Evolutionary conservation across 2,888 invertebrate genomes (phyloP).

Genomic region (Ennomos erosarius): DNA sequence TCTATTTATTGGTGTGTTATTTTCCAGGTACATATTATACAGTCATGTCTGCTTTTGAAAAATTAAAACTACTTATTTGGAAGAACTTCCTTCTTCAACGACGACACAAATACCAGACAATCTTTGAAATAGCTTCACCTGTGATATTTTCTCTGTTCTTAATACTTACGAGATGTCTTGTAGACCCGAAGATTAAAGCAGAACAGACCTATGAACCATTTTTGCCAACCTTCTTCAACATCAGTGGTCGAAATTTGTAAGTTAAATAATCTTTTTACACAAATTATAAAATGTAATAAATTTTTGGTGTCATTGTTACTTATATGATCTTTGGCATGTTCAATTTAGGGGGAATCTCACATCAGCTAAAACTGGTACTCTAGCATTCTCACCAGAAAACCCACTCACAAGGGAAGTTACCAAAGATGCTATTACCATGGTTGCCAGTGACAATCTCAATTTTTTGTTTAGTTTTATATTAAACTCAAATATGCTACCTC

Average conservation of each 20-base stretch:
- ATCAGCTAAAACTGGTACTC: slow-evolving; percentile 66
- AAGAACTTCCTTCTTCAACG: slow-evolving; percentile 92
- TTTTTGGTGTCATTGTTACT: too few species aligned
- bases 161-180: slow-evolving; percentile 89
- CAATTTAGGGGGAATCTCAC: slow-evolving; percentile 69
- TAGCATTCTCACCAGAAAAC: slow-evolving; percentile 79
- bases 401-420: slow-evolving; percentile 69
- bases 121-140: slow-evolving; percentile 89
- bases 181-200: slow-evolving; percentile 85
- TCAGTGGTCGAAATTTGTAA: slow-evolving; percentile 70
- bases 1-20: too few species aligned
- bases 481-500: slow-evolving; percentile 67
- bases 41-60: slow-evolving; percentile 78
- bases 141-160: slow-evolving; percentile 89
- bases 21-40: slow-evolving; percentile 38
- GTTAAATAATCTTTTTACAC: slow-evolving; percentile 43
- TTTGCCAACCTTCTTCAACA: slow-evolving; percentile 74
- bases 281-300: too few species aligned
- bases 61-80: slow-evolving; percentile 91
- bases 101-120: slow-evolving; percentile 89
- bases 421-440: slow-evolving; percentile 68
- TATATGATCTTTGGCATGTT: neutral
- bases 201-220: slow-evolving; percentile 66
- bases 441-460: slow-evolving; percentile 73
- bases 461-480: slow-evolving; percentile 65